Conservation (phyloP, 1,140 invertebrate species). For the Microplitis mediator region DNA sequence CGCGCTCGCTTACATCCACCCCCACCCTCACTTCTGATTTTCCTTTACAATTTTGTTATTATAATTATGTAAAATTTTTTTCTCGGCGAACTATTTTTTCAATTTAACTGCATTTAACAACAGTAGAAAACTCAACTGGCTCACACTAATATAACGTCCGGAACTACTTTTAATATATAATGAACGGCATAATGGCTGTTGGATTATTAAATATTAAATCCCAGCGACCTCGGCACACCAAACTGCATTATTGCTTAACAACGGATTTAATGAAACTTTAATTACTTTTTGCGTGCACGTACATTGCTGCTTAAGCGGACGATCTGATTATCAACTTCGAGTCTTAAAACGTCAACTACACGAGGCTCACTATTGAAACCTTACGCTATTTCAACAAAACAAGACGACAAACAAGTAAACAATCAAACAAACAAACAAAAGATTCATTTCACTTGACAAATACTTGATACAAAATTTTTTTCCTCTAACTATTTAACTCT, state of each 20-base stretch:
- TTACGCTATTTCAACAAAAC: too few relatives aligned
- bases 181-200: not conserved
- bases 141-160: not conserved
- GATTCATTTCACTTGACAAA: too few relatives aligned
- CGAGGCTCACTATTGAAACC: too few relatives aligned
- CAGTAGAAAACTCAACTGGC: not conserved
- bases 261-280: constrained; percentile 4
- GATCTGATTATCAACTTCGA: not conserved
- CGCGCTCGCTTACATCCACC: too few relatives aligned
- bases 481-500: too few relatives aligned
- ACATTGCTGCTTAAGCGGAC: not conserved
- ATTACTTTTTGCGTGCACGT: not conserved
- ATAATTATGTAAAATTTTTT: too few relatives aligned
- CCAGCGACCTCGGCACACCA: not conserved
- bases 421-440: too few relatives aligned
- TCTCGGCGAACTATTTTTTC: not conserved
- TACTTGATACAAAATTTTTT: too few relatives aligned
- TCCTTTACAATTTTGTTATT: too few relatives aligned
- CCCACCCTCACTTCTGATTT: too few relatives aligned
- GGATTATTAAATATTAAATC: not conserved
- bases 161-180: constrained; percentile 4
- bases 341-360: too few relatives aligned
- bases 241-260: not conserved
- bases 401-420: too few relatives aligned
- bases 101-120: not conserved